phyloP scores from a whole-genome alignment of 2,888 invertebrate genomes.

The Sminthurides aquaticus region DNA sequence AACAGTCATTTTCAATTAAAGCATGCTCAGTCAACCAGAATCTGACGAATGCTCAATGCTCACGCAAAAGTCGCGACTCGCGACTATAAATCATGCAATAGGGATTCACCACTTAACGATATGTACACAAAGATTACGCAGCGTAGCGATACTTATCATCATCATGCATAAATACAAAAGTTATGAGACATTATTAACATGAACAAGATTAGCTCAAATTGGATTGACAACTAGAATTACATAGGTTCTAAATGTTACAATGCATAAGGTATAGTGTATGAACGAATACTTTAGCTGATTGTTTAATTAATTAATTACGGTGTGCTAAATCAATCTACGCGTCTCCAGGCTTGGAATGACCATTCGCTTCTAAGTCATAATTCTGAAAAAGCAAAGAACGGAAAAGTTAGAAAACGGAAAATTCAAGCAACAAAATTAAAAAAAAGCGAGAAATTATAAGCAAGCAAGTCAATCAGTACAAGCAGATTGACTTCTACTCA shows the following conservation, averaged over 20 bases:
- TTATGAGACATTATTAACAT: too few relatives aligned
- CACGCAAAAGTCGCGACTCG: too few relatives aligned
- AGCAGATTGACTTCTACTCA: background rate
- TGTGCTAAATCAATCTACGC: constrained; percentile 22
- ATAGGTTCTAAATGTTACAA: too few relatives aligned
- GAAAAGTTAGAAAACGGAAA: background rate
- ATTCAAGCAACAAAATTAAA: background rate
- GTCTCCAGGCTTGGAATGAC: constrained; percentile 40
- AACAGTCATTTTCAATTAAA: background rate
- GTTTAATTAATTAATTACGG: constrained; percentile 1
- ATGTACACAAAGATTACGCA: too few relatives aligned
- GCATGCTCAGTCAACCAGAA: background rate
- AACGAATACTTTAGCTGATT: too few relatives aligned
- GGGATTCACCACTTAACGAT: too few relatives aligned
- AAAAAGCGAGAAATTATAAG: background rate
- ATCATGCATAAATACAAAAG: too few relatives aligned
- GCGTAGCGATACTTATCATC: too few relatives aligned
- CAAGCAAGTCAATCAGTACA: background rate
- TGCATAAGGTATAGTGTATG: too few relatives aligned
- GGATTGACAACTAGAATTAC: background rate
- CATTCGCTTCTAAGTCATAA: constrained; percentile 42
- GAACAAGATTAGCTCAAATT: background rate
- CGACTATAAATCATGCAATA: too few relatives aligned
- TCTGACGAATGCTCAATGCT: too few relatives aligned
- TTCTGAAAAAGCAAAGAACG: constrained; percentile 30